phyloP scores from a whole-genome alignment of 1,140 invertebrate genomes.

The Neuroterus valhalla region DNA sequence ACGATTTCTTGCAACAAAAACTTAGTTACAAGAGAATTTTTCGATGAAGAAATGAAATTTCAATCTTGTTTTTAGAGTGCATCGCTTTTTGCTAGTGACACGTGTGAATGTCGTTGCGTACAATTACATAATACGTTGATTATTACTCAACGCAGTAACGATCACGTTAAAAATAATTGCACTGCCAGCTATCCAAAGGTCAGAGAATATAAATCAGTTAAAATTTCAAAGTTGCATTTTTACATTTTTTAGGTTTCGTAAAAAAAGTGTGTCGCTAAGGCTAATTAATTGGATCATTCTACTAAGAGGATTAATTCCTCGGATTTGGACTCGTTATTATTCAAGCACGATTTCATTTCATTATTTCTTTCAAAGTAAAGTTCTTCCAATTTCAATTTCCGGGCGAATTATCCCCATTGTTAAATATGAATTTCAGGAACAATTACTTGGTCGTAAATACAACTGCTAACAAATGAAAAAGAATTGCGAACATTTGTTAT shows the following conservation, averaged over 20 bases:
- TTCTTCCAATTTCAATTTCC: background rate
- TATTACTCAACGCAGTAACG: slow-evolving; percentile 18
- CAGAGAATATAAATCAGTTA: background rate
- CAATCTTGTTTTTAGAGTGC: slow-evolving; percentile 9
- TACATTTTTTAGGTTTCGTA: background rate
- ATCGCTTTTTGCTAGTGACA: slow-evolving; percentile 17
- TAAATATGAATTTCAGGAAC: too few relatives aligned
- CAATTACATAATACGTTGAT: slow-evolving; percentile 30
- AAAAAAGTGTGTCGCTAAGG: too few relatives aligned
- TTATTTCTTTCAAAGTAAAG: background rate
- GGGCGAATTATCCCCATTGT: too few relatives aligned
- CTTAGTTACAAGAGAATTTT: background rate
- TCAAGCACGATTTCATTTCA: background rate
- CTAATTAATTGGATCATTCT: too few relatives aligned
- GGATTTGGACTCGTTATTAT: too few relatives aligned
- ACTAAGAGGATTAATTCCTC: too few relatives aligned
- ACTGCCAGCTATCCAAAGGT: slow-evolving; percentile 3
- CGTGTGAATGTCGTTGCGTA: slow-evolving; percentile 30
- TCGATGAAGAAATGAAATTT: background rate
- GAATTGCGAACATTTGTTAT: too few relatives aligned
- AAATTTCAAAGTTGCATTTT: slow-evolving; percentile 8
- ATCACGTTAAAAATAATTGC: slow-evolving; percentile 28
- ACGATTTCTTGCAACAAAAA: too few relatives aligned
- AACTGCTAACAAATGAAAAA: too few relatives aligned
- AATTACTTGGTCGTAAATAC: too few relatives aligned